phyloP scores from a whole-genome alignment of 1,140 invertebrate genomes.

The Microplitis demolitor region DNA sequence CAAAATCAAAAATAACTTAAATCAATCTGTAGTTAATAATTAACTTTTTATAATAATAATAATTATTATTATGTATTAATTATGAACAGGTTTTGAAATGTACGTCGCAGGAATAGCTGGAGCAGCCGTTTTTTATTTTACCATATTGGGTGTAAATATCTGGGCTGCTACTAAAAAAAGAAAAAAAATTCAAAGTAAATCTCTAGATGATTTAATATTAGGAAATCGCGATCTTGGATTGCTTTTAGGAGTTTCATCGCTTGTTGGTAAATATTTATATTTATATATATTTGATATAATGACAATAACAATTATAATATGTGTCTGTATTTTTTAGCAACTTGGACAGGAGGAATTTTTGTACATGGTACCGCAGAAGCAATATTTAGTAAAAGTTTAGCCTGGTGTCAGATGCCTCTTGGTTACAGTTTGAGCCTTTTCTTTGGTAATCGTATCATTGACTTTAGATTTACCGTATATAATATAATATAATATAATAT shows the following conservation, averaged over 20 bases:
- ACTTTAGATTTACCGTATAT: too few species aligned
- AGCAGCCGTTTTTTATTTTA: constrained; percentile 73
- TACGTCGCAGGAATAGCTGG: constrained; percentile 71
- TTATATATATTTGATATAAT: neutral
- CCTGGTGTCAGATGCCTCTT: constrained; percentile 82
- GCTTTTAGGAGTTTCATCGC: constrained; percentile 79
- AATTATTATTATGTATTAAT: neutral
- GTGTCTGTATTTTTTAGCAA: constrained; percentile 61
- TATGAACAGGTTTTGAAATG: constrained; percentile 47
- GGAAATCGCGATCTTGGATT: constrained; percentile 78
- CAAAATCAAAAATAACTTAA: too few species aligned
- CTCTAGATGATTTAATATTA: constrained; percentile 71
- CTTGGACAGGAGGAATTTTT: constrained; percentile 83
- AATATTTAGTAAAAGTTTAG: constrained; percentile 71
- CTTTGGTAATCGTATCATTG: constrained; percentile 67
- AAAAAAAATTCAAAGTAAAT: constrained; percentile 62
- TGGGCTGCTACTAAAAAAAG: constrained; percentile 73
- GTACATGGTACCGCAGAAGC: constrained; percentile 83
- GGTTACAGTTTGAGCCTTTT: constrained; percentile 80
- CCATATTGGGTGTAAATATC: constrained; percentile 74
- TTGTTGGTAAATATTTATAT: constrained; percentile 67
- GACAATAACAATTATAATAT: neutral
- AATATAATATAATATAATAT: too few species aligned
- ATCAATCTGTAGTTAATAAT: neutral
- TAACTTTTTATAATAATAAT: constrained; percentile 9